Evolutionary conservation across 2,113 vertebrate species (phyloP).

Genomic region (Bufo bufo): DNA sequence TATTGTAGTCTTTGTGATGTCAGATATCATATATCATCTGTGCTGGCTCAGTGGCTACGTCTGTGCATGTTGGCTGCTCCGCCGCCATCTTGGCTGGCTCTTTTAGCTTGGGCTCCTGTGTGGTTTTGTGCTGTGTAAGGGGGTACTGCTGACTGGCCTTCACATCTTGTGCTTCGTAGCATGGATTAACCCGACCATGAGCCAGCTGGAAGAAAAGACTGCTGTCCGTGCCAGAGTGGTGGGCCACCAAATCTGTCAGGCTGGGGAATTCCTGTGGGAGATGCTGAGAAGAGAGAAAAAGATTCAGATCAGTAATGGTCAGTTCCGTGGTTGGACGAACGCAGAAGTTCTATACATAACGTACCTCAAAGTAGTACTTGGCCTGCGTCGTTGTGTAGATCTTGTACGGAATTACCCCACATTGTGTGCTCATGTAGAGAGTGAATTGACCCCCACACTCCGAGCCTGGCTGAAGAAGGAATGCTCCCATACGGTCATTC

Average conservation of each 20-base stretch:
- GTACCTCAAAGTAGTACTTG: slow-evolving; percentile 84
- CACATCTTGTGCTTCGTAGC: slow-evolving; percentile 82
- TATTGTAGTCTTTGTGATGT: neutral
- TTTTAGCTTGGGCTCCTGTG: neutral
- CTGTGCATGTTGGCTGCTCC: neutral
- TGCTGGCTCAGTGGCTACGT: neutral
- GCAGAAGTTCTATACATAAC: neutral
- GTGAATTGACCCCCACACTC: slow-evolving; percentile 73
- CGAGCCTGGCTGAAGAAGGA: slow-evolving; percentile 81
- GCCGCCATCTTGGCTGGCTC: neutral
- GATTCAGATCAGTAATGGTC: no score
- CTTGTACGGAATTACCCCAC: slow-evolving; percentile 75
- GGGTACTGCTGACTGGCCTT: slow-evolving; percentile 34
- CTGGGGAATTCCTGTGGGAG: slow-evolving; percentile 79
- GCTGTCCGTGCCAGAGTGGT: slow-evolving; percentile 71
- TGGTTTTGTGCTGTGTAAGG: neutral
- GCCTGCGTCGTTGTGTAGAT: slow-evolving; percentile 76
- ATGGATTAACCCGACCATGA: slow-evolving; percentile 82
- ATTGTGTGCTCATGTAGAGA: slow-evolving; percentile 81
- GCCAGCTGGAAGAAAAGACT: slow-evolving; percentile 80
- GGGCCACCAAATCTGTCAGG: slow-evolving; percentile 82
- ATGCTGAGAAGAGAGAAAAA: slow-evolving; percentile 71
- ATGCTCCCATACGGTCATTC: slow-evolving; percentile 83
- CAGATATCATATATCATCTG: neutral
- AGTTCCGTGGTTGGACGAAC: neutral